Base-by-base conservation (phyloP, 2,797 vertebrate genomes). In the Tachyglossus aculeatus region DNA sequence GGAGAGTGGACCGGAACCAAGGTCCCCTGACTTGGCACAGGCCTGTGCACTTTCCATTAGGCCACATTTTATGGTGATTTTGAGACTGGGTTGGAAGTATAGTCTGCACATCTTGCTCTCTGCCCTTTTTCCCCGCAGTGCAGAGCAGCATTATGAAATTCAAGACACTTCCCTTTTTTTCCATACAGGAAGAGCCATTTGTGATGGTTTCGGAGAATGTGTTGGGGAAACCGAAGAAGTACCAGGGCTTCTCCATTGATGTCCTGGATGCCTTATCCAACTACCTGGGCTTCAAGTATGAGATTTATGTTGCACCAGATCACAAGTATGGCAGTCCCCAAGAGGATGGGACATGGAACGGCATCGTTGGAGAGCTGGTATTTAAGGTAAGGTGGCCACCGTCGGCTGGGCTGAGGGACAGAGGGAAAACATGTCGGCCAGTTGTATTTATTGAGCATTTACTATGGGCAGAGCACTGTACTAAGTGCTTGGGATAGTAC, bases 181-280 rank as follows among this genome's bases (percentile, higher is more conserved):
- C 43, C 72, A 0, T 92, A 24, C 82, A 99, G 98, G 98, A 99
- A 92, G 98, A 99, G 83, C 98, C 98, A 9, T 99, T 99, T 71
- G 97, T 99, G 69, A 99, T 99, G 98, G 96, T 99, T 53, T 99
- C 98, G 15, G 98, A 99, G 90, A 99, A 99, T 44, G 96, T 99
- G 55, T 85, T 99, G 83, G 98, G 98, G 29, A 99, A 99, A 82
- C 97, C 98, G 0, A 99, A 99, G 91, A 98, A 98, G 88, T 99
- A 99, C 81, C 96, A 98, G 60, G 98, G 98, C 41, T 99, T 94
- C 85, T 98, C 97, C 65, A 98, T 99, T 10, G 98, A 99, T 0
- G 96, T 99, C 39, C 89, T 99, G 80, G 98, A 99, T 77, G 95
- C 97, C 58, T 94, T 99, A 76, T 94, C 98, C 59, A 98, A 95